Percentiles rank a stretch among this genome's conserved stretches.
phyloP scores from a whole-genome alignment of 1,140 invertebrate species.

The Ditylenchus dipsaci region DNA sequence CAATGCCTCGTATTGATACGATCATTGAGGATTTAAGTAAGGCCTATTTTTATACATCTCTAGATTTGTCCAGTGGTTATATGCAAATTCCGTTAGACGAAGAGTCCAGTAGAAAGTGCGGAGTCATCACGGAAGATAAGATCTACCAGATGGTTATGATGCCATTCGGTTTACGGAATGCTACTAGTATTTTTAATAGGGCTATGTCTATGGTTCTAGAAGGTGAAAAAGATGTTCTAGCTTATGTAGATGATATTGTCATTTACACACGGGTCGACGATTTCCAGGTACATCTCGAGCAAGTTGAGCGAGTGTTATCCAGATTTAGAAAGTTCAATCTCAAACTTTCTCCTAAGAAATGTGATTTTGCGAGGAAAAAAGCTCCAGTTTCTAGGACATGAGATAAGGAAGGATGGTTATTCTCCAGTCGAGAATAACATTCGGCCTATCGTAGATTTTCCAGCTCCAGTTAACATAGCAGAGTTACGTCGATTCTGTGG shows the following conservation, averaged over 20 bases:
- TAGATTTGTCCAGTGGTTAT: conserved; percentile 9
- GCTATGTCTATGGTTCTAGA: conserved; percentile 35
- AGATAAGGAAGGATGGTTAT: conserved; percentile 43
- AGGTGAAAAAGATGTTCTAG: no score
- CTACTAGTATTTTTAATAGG: conserved; percentile 12
- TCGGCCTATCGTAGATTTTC: conserved; percentile 11
- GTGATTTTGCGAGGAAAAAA: no score
- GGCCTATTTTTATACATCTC: background rate
- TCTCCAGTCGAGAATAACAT: conserved; percentile 43
- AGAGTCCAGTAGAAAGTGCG: conserved; percentile 19
- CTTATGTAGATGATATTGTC: background rate
- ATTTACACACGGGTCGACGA: conserved; percentile 14
- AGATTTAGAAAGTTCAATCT: conserved; percentile 13
- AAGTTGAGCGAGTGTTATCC: no score
- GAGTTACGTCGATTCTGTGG: conserved; percentile 55
- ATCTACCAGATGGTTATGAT: conserved; percentile 23
- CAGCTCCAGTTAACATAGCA: conserved; percentile 43
- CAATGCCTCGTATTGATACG: background rate
- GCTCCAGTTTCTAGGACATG: conserved; percentile 26
- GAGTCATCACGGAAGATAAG: conserved; percentile 7
- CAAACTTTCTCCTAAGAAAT: no score
- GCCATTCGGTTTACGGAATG: conserved; percentile 18
- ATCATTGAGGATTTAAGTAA: conserved; percentile 11
- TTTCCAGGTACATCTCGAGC: conserved; percentile 3
- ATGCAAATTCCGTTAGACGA: conserved; percentile 36